These are phyloP conservation scores for Norana najaformis DNA, from an alignment of 2,888 invertebrate genomes.

Conservation along the genomic window DNA sequence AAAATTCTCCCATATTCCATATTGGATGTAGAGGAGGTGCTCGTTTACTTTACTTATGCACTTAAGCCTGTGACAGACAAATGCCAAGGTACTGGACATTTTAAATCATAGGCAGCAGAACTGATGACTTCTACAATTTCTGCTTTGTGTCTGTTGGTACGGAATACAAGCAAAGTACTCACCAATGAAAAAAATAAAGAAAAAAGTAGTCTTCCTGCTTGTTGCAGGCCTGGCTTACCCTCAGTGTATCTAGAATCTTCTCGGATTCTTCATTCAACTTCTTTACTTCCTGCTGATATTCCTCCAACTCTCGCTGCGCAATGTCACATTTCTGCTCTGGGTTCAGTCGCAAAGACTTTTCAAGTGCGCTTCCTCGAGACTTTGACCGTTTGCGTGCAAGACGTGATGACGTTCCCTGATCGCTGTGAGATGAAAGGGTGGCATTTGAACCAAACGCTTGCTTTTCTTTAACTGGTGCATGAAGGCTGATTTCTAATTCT, in stretches of 20 bases:
- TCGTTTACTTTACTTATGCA: no score
- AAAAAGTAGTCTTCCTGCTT: neutral
- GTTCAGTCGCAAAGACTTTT: conserved; percentile 55
- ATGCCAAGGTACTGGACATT: no score
- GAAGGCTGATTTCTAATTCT: conserved; percentile 44
- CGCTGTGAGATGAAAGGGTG: conserved; percentile 43
- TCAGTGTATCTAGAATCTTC: conserved; percentile 59
- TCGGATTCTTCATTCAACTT: conserved; percentile 59
- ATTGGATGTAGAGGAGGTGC: neutral
- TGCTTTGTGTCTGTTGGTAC: neutral
- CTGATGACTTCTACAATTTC: neutral
- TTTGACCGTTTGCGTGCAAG: conserved; percentile 51
- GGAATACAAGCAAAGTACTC: neutral
- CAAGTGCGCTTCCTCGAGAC: conserved; percentile 55
- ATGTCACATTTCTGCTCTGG: conserved; percentile 63
- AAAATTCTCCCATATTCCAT: neutral
- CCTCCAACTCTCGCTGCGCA: conserved; percentile 62
- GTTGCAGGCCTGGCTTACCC: conserved; percentile 49
- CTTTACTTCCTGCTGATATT: conserved; percentile 58
- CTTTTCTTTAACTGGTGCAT: conserved; percentile 37
- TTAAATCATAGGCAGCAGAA: neutral
- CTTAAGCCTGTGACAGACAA: no score
- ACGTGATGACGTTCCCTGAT: neutral
- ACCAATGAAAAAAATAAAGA: neutral
- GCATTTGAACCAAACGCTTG: conserved; percentile 38